Percentiles rank a stretch among this genome's conserved stretches.
These are phyloP conservation scores for Erythrocercus mccallii DNA, from an alignment of 2,113 vertebrate genomes.

Conservation along the genomic window DNA sequence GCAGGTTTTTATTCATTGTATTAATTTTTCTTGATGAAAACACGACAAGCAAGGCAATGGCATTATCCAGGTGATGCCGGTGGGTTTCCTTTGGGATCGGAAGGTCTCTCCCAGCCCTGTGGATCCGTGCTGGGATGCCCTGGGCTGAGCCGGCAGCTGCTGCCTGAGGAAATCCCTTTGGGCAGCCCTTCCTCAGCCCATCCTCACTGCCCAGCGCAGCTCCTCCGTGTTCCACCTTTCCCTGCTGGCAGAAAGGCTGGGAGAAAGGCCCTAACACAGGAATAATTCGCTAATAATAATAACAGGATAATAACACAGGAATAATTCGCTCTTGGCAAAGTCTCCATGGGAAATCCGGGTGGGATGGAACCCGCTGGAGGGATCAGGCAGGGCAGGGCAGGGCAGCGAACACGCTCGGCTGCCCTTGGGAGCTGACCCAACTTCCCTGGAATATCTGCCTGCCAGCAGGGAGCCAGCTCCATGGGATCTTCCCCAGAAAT, in stretches of 20 bases:
- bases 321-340: fast-evolving
- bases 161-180: neutral
- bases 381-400: neutral
- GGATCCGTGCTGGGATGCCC: neutral
- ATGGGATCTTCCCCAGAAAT: neutral
- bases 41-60: fast-evolving
- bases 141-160: neutral
- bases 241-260: neutral
- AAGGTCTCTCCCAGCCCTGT: fast-evolving
- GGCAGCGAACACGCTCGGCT: fast-evolving
- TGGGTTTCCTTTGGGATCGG: fast-evolving
- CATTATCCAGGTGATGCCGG: fast-evolving
- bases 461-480: neutral
- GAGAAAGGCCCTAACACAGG: neutral
- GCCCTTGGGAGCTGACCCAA: neutral
- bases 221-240: fast-evolving
- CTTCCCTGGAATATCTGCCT: neutral
- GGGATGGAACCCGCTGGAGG: neutral
- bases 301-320: fast-evolving
- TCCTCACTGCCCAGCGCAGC: neutral
- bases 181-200: neutral
- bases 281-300: neutral
- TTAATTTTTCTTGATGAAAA: fast-evolving
- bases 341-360: fast-evolving
- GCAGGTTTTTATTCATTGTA: neutral